These are phyloP conservation scores for Oncorhynchus masou DNA, from an alignment of 2,113 vertebrate species.

Conservation along the genomic window DNA sequence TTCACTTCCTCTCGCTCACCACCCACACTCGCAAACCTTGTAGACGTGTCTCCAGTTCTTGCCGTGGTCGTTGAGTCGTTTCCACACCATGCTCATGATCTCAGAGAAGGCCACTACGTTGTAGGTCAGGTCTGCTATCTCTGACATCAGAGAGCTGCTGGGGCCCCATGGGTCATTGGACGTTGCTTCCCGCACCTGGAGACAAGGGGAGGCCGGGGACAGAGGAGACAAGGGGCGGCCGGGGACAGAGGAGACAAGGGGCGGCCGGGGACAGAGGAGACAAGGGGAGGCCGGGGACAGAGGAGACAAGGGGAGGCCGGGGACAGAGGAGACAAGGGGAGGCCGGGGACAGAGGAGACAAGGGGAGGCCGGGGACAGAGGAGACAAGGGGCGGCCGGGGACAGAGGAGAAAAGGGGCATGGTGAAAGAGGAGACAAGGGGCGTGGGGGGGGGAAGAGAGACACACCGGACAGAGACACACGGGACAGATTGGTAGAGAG, in stretches of 20 bases:
- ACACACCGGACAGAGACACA: no score
- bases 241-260: background rate
- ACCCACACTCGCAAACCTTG: constrained; percentile 72
- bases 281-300: background rate
- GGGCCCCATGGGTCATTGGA: constrained; percentile 92
- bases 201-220: background rate
- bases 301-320: no score
- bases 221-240: background rate
- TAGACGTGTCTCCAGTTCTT: constrained; percentile 94
- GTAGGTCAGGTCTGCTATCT: constrained; percentile 90
- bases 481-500: no score
- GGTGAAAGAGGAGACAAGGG: no score
- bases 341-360: no score
- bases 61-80: constrained; percentile 88
- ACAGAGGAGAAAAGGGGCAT: no score
- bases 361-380: no score
- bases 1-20: background rate
- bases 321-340: no score
- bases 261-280: no score
- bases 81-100: constrained; percentile 96
- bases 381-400: no score
- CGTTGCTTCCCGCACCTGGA: constrained; percentile 83
- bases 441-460: no score
- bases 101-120: constrained; percentile 91
- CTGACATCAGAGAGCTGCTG: constrained; percentile 89